A percentile compares a stretch with the other conserved stretches of the same genome.
Evolutionary conservation across 1,140 invertebrate species (phyloP).

Genomic region (Achatina immaculata): DNA sequence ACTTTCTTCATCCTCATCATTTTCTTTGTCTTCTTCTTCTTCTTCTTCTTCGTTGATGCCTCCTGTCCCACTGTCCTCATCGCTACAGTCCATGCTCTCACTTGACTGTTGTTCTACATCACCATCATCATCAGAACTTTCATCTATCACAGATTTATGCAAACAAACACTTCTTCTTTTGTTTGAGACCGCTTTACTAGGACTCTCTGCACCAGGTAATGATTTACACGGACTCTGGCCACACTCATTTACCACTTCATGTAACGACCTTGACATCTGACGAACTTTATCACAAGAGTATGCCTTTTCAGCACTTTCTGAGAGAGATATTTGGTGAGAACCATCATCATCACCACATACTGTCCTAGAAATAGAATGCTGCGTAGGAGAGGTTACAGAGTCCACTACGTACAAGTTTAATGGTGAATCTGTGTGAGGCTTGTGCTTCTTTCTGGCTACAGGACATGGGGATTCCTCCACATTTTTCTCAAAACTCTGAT

Average conservation of each 20-base stretch:
- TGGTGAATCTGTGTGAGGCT: background rate
- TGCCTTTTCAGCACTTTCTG: background rate
- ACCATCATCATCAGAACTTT: conserved; percentile 9
- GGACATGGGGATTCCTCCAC: background rate
- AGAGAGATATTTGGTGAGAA: background rate
- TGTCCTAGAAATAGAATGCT: background rate
- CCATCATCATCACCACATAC: background rate
- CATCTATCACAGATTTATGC: background rate
- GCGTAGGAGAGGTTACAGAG: background rate
- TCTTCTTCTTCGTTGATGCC: no score
- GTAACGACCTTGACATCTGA: background rate
- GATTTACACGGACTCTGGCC: no score
- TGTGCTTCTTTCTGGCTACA: background rate
- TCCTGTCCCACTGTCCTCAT: background rate
- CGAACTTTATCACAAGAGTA: background rate
- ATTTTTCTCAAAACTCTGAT: background rate
- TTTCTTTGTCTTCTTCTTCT: no score
- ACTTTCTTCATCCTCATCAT: conserved; percentile 26
- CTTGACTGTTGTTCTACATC: background rate
- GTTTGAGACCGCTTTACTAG: background rate
- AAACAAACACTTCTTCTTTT: conserved; percentile 7
- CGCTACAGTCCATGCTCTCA: no score
- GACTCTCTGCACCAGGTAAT: no score
- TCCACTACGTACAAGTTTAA: background rate
- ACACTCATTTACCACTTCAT: background rate